Conservation (phyloP, 2,888 invertebrate species). For the Panzeria rudis region DNA sequence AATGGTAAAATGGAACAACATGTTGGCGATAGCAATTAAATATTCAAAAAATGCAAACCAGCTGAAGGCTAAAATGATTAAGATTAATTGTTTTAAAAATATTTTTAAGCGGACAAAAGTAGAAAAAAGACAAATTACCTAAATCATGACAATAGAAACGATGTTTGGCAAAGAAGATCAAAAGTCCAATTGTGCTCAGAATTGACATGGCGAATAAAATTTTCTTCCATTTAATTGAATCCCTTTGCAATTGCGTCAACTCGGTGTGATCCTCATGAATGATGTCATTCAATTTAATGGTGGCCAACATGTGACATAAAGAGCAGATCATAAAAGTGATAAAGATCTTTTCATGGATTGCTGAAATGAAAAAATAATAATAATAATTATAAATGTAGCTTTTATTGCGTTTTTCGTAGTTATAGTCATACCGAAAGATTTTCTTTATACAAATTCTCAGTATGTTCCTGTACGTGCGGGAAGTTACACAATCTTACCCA, state of each 20-base stretch:
- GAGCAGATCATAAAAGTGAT: conserved; percentile 95
- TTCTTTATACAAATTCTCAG: too few relatives aligned
- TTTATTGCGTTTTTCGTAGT: too few relatives aligned
- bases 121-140: conserved; percentile 86
- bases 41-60: conserved; percentile 97
- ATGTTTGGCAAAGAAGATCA: conserved; percentile 95
- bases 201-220: conserved; percentile 90
- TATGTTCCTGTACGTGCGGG: too few relatives aligned
- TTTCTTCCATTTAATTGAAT: conserved; percentile 88
- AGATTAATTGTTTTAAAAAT: conserved; percentile 14
- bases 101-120: background rate
- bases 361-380: conserved; percentile 85
- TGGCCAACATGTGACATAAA: conserved; percentile 91
- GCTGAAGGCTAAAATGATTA: conserved; percentile 90
- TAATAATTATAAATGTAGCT: too few relatives aligned
- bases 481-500: too few relatives aligned
- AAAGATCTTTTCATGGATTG: conserved; percentile 95
- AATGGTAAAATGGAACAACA: conserved; percentile 95
- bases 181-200: conserved; percentile 91
- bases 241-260: conserved; percentile 83
- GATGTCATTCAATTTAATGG: conserved; percentile 86
- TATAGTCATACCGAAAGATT: too few relatives aligned
- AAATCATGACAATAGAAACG: conserved; percentile 94
- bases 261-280: conserved; percentile 78
- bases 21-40: conserved; percentile 94